A percentile compares a stretch with the other conserved stretches of the same genome.
These are phyloP conservation scores for Poeciliopsis gracilis DNA, from an alignment of 2,797 vertebrate species.

Conservation along the genomic window DNA sequence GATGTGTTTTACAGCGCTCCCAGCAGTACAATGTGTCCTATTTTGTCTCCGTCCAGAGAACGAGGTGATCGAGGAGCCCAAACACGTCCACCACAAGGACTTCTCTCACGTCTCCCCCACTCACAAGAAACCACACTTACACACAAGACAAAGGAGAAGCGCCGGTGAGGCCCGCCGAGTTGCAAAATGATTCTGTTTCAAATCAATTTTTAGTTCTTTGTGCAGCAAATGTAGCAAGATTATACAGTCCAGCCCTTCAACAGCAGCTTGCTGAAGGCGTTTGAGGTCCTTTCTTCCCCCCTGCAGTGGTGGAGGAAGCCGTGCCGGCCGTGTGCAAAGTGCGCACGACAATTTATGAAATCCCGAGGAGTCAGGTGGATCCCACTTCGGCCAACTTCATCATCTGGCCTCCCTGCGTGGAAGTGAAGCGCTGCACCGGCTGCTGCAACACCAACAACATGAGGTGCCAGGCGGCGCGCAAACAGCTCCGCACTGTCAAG, in stretches of 20 bases:
- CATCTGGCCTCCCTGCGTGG: conserved; percentile 96
- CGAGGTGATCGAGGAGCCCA: conserved; percentile 86
- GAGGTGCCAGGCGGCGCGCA: conserved; percentile 87
- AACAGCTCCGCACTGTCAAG: conserved; percentile 92
- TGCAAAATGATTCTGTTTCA: not conserved
- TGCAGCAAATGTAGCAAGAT: not conserved
- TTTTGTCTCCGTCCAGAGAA: conserved; percentile 68
- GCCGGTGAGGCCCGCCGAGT: conserved; percentile 81
- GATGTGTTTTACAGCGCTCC: conserved; percentile 8
- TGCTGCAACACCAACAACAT: conserved; percentile 96
- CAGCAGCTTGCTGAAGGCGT: not conserved
- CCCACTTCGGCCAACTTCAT: conserved; percentile 95
- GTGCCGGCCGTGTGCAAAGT: conserved; percentile 91
- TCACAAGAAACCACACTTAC: conserved; percentile 83
- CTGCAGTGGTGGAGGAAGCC: conserved; percentile 87
- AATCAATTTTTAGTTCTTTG: not conserved
- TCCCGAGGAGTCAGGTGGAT: conserved; percentile 95
- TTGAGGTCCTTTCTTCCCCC: not conserved
- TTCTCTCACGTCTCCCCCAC: conserved; percentile 79
- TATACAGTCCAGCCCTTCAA: not conserved
- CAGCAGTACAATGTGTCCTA: conserved; percentile 23
- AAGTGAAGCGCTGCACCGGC: conserved; percentile 94
- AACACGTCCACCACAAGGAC: conserved; percentile 83
- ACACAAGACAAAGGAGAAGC: conserved; percentile 89
- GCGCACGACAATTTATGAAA: conserved; percentile 93